Evolutionary conservation across 2,113 vertebrate genomes (phyloP).

Genomic region (Oophaga pumilio): DNA sequence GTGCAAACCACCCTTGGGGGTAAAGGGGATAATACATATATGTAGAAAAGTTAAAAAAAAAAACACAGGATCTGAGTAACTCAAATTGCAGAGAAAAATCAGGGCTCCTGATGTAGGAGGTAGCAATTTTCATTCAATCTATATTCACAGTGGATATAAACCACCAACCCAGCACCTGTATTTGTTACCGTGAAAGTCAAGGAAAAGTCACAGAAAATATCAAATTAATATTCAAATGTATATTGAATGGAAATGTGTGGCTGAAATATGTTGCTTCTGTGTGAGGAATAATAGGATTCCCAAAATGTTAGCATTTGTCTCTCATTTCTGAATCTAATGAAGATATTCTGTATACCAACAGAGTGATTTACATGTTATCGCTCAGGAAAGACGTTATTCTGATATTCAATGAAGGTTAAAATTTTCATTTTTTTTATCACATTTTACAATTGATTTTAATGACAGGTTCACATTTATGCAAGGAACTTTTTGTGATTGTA

Average conservation of each 20-base stretch:
- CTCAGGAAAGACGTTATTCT: slow-evolving; percentile 46
- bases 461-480: slow-evolving; percentile 50
- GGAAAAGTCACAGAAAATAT: slow-evolving; percentile 56
- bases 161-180: slow-evolving; percentile 2
- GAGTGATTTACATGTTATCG: slow-evolving; percentile 59
- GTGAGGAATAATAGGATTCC: slow-evolving; percentile 50
- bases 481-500: slow-evolving; percentile 32
- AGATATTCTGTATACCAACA: slow-evolving; percentile 56
- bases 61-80: not conserved
- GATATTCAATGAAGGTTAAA: slow-evolving; percentile 60
- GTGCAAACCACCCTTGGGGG: too few relatives aligned
- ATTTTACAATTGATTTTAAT: slow-evolving; percentile 56
- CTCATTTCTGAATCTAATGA: slow-evolving; percentile 58
- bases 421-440: slow-evolving; percentile 59
- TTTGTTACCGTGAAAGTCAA: slow-evolving; percentile 49
- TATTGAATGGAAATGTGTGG: slow-evolving; percentile 52
- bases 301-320: slow-evolving; percentile 58
- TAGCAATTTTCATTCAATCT: not conserved
- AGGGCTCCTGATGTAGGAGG: not conserved
- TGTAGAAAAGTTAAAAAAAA: not conserved
- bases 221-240: slow-evolving; percentile 57
- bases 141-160: slow-evolving; percentile 36
- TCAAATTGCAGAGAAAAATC: slow-evolving; percentile 18
- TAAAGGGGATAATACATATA: not conserved
- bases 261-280: slow-evolving; percentile 48